phyloP scores from a whole-genome alignment of 2,888 invertebrate genomes.

The Nymphalis urticae region DNA sequence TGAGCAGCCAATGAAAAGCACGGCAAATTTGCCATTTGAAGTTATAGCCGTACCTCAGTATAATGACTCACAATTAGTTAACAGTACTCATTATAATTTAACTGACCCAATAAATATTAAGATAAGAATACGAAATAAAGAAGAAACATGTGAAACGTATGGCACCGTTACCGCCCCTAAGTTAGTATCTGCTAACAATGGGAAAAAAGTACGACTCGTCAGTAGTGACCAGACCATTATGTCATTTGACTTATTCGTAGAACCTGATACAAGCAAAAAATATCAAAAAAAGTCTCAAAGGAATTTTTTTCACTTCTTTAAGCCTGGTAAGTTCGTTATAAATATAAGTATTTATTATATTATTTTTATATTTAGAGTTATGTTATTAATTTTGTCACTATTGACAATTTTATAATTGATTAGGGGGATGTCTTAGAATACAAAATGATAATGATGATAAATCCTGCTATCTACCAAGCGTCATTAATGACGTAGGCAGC shows the following conservation, averaged over 20 bases:
- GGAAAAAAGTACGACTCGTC: slow-evolving; percentile 54
- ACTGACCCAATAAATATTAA: slow-evolving; percentile 61
- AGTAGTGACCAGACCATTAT: slow-evolving; percentile 70
- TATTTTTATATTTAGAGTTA: neutral
- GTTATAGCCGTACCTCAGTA: slow-evolving; percentile 59
- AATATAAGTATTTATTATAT: neutral
- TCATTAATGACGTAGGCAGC: slow-evolving; percentile 33
- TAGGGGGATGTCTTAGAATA: slow-evolving; percentile 58
- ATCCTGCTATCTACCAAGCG: slow-evolving; percentile 49
- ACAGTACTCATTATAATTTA: slow-evolving; percentile 42
- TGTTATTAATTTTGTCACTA: neutral
- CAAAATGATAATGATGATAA: slow-evolving; percentile 57
- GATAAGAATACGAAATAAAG: slow-evolving; percentile 62
- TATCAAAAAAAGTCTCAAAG: slow-evolving; percentile 49
- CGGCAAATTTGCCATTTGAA: slow-evolving; percentile 61
- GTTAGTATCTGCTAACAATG: slow-evolving; percentile 34
- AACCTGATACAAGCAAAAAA: slow-evolving; percentile 51
- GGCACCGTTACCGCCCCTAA: slow-evolving; percentile 54
- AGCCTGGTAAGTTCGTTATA: slow-evolving; percentile 45
- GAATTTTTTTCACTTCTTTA: slow-evolving; percentile 50
- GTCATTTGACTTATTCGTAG: slow-evolving; percentile 66
- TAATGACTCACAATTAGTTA: slow-evolving; percentile 39
- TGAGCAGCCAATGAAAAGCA: slow-evolving; percentile 46
- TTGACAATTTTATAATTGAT: slow-evolving; percentile 26
- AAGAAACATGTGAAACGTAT: slow-evolving; percentile 44